Evolutionary conservation across 2,888 invertebrate species (phyloP), one percentile per base, ranked within the genome.

Genomic region (Caprella mutica): DNA sequence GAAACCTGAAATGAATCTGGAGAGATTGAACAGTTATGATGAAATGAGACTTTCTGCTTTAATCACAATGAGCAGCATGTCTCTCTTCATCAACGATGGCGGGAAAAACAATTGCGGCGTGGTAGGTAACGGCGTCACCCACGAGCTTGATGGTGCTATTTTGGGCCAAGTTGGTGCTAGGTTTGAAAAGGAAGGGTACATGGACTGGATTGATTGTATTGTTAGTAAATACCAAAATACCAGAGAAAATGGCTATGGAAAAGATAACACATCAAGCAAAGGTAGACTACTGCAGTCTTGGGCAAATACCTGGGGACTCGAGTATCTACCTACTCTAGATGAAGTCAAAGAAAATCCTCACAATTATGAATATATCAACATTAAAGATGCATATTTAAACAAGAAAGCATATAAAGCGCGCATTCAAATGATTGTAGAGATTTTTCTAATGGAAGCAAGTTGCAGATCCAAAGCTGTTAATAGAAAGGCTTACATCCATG

Each of bases 171-270:
- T 80, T 46, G 79, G 79, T 0, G 72, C 79, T 0, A 71, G 81
- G 35, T 76, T 81, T 63, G 71, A 76, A 63, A 77, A 78, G 19
- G 68, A 70, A 3, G 70, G 71, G 21, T 73, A 77, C 1, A 81
- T 81, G 81, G 81, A 81, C 56, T 80, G 75, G 67, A 80, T 81
- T 65, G 81, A 82, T 44, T 74, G 81, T 8, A 66, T 81, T 0
- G 71, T 80, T n/a, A 77, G 77, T 0, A 74, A 75, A 23, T 68
- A 73, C 14, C 79, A 79, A 69, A 80, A 79, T 65, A 73, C 72
- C 30, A 67, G 70, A 0, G 75, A 75, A n/a, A 76, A 77, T 50
- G 78, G 78, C 35, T 77, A 74, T 67, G 64, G 65, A 12, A 48
- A 48, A 48, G 48, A 48, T 17, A 17, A 19, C 19, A 43, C 19